A percentile compares a stretch with the other conserved stretches of the same genome.
These are phyloP conservation scores for Conomelus anceps DNA, from an alignment of 2,888 invertebrate genomes.

Conservation along the genomic window DNA sequence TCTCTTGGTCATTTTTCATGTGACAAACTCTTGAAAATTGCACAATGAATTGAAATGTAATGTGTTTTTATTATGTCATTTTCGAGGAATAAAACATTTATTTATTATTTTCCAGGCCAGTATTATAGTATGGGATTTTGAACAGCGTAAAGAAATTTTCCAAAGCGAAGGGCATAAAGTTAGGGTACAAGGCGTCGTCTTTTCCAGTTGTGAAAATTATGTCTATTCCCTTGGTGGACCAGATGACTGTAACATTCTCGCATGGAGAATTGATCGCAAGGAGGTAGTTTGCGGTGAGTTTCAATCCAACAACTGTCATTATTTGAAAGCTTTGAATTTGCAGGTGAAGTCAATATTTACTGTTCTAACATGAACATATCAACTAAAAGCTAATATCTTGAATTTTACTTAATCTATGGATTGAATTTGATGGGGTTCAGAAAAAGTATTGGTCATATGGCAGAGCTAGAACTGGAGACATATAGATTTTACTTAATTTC, in stretches of 20 bases:
- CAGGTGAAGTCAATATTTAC: too few species aligned
- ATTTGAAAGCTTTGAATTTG: too few species aligned
- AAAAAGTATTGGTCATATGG: too few species aligned
- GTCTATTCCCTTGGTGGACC: slow-evolving; percentile 81
- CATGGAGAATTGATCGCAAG: slow-evolving; percentile 66
- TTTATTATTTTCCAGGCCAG: slow-evolving; percentile 47
- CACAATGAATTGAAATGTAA: too few species aligned
- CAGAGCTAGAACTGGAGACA: too few species aligned
- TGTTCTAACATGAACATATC: too few species aligned
- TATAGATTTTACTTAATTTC: too few species aligned
- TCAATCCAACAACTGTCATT: not conserved
- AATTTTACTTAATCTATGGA: too few species aligned
- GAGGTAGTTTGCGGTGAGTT: slow-evolving; percentile 46
- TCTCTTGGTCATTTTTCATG: too few species aligned
- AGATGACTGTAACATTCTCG: slow-evolving; percentile 81
- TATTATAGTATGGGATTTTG: slow-evolving; percentile 82
- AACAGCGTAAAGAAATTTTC: slow-evolving; percentile 52
- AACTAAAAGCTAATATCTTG: too few species aligned
- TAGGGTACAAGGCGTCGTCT: slow-evolving; percentile 75
- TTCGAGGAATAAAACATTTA: not conserved
- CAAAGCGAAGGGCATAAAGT: slow-evolving; percentile 83
- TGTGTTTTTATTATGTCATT: not conserved
- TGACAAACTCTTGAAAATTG: too few species aligned
- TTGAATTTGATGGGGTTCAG: too few species aligned
- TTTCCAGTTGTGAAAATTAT: slow-evolving; percentile 72